phyloP scores from a whole-genome alignment of 23 tunicate species.

The Trididemnum nubilum region DNA sequence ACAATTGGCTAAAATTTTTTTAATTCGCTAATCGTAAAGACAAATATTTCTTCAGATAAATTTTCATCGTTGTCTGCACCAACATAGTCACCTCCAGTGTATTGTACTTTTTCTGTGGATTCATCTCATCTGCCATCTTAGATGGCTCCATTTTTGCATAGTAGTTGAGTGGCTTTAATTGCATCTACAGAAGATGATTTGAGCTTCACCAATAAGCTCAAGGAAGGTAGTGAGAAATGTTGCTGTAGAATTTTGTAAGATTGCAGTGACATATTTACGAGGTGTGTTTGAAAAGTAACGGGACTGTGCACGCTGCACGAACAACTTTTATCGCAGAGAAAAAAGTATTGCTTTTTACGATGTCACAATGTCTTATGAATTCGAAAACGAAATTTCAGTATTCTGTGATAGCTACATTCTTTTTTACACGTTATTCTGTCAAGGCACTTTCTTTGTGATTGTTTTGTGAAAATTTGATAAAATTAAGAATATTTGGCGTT shows the following conservation, averaged over 20 bases:
- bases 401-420: too few species aligned
- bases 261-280: not conserved
- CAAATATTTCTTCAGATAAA: slow-evolving; percentile 1
- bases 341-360: too few species aligned
- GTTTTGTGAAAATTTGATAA: too few species aligned
- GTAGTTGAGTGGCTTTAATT: not conserved
- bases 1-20: not conserved
- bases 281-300: too few species aligned
- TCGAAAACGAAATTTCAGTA: too few species aligned
- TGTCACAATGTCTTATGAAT: too few species aligned
- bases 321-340: too few species aligned
- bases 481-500: too few species aligned
- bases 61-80: slow-evolving; percentile 9
- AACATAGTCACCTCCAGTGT: slow-evolving; percentile 10
- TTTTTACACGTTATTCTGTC: too few species aligned
- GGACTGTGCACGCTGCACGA: too few species aligned
- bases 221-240: slow-evolving; percentile 2
- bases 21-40: slow-evolving; percentile 16
- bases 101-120: slow-evolving; percentile 1
- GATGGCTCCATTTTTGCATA: not conserved
- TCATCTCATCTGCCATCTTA: slow-evolving; percentile 23
- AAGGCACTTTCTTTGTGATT: too few species aligned
- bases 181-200: not conserved
- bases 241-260: not conserved
- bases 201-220: not conserved